Evolutionary conservation across 2,113 vertebrate species (phyloP).

Genomic region (Peromyscus leucopus): DNA sequence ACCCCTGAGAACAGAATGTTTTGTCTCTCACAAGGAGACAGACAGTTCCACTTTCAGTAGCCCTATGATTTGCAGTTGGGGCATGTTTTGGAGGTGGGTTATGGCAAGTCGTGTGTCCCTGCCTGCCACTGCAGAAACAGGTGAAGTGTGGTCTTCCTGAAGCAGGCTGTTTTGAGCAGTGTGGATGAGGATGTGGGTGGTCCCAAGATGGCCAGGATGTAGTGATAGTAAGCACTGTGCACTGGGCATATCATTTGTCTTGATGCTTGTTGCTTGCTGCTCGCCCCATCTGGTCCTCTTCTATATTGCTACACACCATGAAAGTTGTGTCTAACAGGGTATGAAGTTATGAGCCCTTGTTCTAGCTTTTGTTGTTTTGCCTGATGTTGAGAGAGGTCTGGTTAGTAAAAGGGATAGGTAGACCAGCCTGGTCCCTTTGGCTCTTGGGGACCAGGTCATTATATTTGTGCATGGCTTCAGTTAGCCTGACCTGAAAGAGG

Average conservation of each 20-base stretch:
- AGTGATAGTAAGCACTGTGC: not conserved
- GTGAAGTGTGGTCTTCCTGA: not conserved
- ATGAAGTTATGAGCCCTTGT: not conserved
- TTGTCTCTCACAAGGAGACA: not conserved
- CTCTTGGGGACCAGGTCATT: not conserved
- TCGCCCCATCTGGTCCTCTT: not conserved
- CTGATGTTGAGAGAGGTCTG: not conserved
- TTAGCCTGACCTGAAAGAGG: not conserved
- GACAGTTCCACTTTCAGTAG: not conserved
- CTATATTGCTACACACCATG: not conserved
- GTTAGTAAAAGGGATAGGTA: not conserved
- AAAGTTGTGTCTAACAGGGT: not conserved
- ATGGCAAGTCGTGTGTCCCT: not conserved
- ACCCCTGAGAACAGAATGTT: not conserved
- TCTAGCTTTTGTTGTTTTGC: not conserved
- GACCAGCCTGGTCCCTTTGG: not conserved
- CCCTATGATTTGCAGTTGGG: not conserved
- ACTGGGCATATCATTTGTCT: not conserved
- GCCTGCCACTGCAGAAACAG: not conserved
- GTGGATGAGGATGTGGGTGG: not conserved
- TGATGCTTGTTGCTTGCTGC: not conserved
- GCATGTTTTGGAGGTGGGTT: not conserved
- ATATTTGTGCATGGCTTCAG: not conserved
- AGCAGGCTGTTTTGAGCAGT: not conserved
- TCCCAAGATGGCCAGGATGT: not conserved